Evolutionary conservation across 1,140 invertebrate species (phyloP).

Genomic region (Ceratoteleas bidentatus): DNA sequence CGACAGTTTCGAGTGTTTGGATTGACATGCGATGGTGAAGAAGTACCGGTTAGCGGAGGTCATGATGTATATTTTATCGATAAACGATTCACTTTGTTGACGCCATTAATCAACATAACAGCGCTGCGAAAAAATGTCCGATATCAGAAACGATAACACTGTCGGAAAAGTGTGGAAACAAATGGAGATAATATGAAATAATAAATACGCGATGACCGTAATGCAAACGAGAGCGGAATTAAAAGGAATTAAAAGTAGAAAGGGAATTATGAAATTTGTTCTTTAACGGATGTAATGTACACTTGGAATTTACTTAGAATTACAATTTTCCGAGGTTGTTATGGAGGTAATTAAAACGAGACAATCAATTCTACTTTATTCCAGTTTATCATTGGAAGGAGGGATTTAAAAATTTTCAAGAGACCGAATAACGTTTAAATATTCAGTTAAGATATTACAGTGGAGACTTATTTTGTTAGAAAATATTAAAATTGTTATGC

Average conservation of each 20-base stretch:
- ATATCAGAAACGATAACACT: not conserved
- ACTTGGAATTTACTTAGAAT: too few species aligned
- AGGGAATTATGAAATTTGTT: too few species aligned
- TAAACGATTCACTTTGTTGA: constrained; percentile 7
- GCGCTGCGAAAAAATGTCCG: not conserved
- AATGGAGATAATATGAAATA: not conserved
- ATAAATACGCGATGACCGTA: not conserved
- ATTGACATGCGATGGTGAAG: not conserved
- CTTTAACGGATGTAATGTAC: too few species aligned
- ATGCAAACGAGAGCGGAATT: not conserved
- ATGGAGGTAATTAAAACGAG: too few species aligned
- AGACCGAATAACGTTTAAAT: too few species aligned
- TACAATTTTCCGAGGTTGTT: too few species aligned
- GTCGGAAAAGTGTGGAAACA: not conserved
- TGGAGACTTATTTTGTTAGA: too few species aligned
- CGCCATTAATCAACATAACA: constrained; percentile 5
- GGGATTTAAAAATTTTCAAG: too few species aligned
- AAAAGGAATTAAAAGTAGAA: not conserved
- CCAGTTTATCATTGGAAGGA: too few species aligned
- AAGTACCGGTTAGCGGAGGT: not conserved
- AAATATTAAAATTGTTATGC: too few species aligned
- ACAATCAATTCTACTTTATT: too few species aligned
- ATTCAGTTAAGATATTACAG: too few species aligned
- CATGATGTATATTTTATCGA: not conserved
- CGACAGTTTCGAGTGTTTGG: not conserved